Evolutionary conservation across 64 coral and sea anemone species (phyloP).

Genomic region (Hydrozoanthus tunicans): DNA sequence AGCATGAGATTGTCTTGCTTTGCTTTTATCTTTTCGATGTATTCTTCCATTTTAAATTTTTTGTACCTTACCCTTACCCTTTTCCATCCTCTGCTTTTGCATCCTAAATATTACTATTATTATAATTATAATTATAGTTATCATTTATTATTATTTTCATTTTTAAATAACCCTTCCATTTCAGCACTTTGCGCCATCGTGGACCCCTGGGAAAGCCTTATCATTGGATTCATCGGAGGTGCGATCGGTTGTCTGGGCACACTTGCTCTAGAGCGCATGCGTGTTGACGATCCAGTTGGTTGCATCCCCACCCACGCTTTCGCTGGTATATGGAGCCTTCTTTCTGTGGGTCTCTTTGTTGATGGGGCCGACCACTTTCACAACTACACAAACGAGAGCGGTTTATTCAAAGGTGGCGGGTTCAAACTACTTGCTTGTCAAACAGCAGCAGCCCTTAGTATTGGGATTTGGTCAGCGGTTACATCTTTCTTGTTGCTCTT

Average conservation of each 20-base stretch:
- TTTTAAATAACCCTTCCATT: neutral
- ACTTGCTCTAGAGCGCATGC: slow-evolving; percentile 37
- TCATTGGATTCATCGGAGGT: slow-evolving; percentile 77
- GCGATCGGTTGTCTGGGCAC: slow-evolving; percentile 46
- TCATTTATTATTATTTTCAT: neutral
- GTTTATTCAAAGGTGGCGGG: slow-evolving; percentile 61
- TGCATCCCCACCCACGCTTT: neutral
- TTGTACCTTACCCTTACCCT: no score
- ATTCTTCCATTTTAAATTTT: no score
- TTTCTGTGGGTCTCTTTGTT: slow-evolving; percentile 62
- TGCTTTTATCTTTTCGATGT: no score
- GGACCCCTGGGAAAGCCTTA: slow-evolving; percentile 57
- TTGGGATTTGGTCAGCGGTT: slow-evolving; percentile 39
- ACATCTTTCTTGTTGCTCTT: slow-evolving; percentile 59
- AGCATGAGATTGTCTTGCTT: no score
- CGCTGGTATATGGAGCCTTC: slow-evolving; percentile 64
- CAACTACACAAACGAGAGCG: slow-evolving; percentile 48
- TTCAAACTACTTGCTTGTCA: slow-evolving; percentile 30
- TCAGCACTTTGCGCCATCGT: slow-evolving; percentile 66
- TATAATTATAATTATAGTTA: no score
- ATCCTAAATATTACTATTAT: neutral
- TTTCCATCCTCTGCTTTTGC: neutral
- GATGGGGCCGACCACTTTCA: slow-evolving; percentile 58
- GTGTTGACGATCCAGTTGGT: slow-evolving; percentile 78
- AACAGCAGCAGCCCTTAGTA: slow-evolving; percentile 19